These are phyloP conservation scores for Porites lutea DNA, from an alignment of 64 coral and sea anemone genomes.

Conservation along the genomic window DNA sequence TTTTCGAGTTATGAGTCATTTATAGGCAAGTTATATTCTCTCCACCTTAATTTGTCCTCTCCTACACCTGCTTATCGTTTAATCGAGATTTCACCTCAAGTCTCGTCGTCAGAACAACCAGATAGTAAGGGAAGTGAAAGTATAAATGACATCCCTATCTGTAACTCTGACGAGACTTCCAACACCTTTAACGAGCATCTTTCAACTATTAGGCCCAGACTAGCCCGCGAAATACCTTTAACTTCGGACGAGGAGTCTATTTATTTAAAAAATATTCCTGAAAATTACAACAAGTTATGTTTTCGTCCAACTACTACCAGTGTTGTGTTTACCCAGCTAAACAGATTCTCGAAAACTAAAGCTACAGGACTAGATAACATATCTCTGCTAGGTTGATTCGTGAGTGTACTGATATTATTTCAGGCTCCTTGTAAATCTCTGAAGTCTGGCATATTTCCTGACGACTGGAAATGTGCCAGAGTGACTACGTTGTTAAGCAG, in stretches of 20 bases:
- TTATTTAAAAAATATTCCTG: too few species aligned
- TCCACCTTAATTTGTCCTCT: background rate
- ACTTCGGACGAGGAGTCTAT: too few species aligned
- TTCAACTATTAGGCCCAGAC: slow-evolving; percentile 24
- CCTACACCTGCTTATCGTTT: background rate
- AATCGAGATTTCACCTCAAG: background rate
- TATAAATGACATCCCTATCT: background rate
- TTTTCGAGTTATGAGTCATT: background rate
- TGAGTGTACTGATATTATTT: too few species aligned
- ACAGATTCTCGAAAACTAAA: slow-evolving; percentile 18
- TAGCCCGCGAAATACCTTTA: too few species aligned
- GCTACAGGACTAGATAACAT: slow-evolving; percentile 18
- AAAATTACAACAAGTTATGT: too few species aligned
- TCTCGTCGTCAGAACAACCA: background rate
- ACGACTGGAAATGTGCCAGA: background rate
- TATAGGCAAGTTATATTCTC: background rate
- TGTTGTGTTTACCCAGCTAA: background rate
- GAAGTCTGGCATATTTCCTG: too few species aligned
- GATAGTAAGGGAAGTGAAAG: background rate
- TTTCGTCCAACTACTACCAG: background rate
- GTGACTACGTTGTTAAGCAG: too few species aligned
- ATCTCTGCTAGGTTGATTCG: too few species aligned
- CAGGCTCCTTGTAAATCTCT: too few species aligned
- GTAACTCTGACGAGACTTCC: slow-evolving; percentile 3
- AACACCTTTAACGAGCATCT: slow-evolving; percentile 34